These are phyloP conservation scores for Numenius arquata DNA, from an alignment of 2,113 vertebrate species.

Conservation along the genomic window DNA sequence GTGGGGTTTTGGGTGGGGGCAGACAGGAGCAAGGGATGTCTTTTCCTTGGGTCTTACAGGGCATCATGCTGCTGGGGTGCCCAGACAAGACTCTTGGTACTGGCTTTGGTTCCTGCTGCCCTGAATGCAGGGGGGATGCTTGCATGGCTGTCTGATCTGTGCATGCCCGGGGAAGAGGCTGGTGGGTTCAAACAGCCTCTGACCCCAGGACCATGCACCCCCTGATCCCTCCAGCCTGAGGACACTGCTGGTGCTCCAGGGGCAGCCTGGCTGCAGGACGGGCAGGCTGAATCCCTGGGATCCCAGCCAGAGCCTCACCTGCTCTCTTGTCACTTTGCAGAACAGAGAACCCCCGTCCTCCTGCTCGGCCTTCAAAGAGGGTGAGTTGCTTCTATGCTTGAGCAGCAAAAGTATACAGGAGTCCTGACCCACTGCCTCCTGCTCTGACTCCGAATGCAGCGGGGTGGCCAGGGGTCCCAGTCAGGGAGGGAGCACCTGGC, in stretches of 20 bases:
- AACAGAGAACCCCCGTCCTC: conserved; percentile 59
- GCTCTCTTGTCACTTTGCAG: conserved; percentile 67
- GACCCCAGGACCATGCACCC: not conserved
- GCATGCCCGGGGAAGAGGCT: not conserved
- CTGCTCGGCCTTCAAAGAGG: conserved; percentile 80
- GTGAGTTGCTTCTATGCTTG: conserved; percentile 66
- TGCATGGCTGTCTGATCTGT: not conserved
- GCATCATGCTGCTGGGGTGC: accelerated
- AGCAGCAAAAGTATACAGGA: not conserved
- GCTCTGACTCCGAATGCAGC: not conserved
- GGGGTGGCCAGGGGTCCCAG: not conserved
- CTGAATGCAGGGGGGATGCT: not conserved
- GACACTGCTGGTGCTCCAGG: not conserved
- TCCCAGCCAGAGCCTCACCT: not conserved
- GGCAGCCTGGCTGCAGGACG: accelerated
- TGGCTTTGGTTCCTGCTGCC: not conserved
- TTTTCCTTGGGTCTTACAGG: not conserved
- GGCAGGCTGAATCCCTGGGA: not conserved
- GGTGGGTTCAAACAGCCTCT: not conserved
- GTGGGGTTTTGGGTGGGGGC: not conserved
- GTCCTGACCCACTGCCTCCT: accelerated
- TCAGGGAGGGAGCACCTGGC: accelerated
- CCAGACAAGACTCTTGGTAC: accelerated
- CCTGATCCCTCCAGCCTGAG: too few species aligned
- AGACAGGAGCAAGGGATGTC: not conserved